Percentiles rank a stretch among this genome's conserved stretches.
These are phyloP conservation scores for Didymodactylos carnosus DNA, from an alignment of 2,888 invertebrate genomes.

Conservation along the genomic window DNA sequence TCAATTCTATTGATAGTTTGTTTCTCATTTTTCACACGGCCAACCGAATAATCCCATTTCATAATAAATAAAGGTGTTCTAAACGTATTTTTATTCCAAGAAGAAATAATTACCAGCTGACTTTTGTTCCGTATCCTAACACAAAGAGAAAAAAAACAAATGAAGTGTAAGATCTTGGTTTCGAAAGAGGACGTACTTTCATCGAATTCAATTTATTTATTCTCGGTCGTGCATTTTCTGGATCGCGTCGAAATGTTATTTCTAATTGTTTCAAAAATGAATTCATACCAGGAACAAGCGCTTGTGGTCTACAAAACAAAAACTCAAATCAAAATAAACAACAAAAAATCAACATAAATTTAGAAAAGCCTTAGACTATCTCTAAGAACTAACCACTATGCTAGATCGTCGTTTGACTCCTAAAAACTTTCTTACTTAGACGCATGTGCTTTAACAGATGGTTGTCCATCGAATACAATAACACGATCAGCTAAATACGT, in stretches of 20 bases:
- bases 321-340: too few relatives aligned
- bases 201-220: conserved; percentile 91
- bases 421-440: conserved; percentile 40
- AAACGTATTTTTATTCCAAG: conserved; percentile 15
- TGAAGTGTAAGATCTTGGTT: not conserved
- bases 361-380: too few relatives aligned
- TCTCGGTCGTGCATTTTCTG: conserved; percentile 89
- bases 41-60: too few relatives aligned
- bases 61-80: too few relatives aligned
- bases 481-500: conserved; percentile 94
- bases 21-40: too few relatives aligned
- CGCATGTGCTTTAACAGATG: conserved; percentile 68
- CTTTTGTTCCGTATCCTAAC: conserved; percentile 14
- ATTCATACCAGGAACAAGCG: conserved; percentile 90
- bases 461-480: conserved; percentile 85
- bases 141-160: not conserved
- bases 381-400: too few relatives aligned
- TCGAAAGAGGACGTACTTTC: conserved; percentile 59
- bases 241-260: conserved; percentile 92
- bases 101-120: conserved; percentile 12
- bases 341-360: too few relatives aligned
- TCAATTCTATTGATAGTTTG: too few relatives aligned
- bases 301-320: conserved; percentile 47
- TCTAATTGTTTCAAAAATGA: conserved; percentile 76
- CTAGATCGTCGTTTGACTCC: too few relatives aligned